Evolutionary conservation across 2,888 invertebrate genomes (phyloP), one percentile per base, ranked within the genome.

Genomic region (Sphecodes monilicornis): DNA sequence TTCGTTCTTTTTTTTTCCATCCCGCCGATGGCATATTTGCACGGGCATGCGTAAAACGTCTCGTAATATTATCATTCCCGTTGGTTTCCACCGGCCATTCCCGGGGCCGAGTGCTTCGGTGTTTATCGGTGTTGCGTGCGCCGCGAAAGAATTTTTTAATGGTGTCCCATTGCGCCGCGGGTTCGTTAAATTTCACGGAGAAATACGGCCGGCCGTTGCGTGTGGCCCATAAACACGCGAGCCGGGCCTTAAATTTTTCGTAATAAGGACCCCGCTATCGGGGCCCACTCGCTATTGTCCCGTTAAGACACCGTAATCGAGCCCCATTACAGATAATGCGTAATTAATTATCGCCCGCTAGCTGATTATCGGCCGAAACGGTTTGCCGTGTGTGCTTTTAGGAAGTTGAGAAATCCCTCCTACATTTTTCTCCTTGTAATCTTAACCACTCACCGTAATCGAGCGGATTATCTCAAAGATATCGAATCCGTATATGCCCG

Each of bases 61-160:
- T 73, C 80, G 80, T 77, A 80, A 86, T 73, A 78, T 87, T 82
- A 87, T 80, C 81, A 80, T 84, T 86, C 77, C 78, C 74, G 60
- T 36, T 75, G 41, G 72, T 82, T 73, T 71, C 64, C 68, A 39
- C 50, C 71, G 71, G 46, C 76, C 66, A 66, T 80, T 66, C 54
- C 22, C 54, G 54, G 1, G 29, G 76, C 72, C 77, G 69, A 60
- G 60, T 29, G 66, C 70, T 18, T 50, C 70, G 73, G 77, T 86
- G 85, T 90, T 90, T 88, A 90, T 88, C 90, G 87, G 75, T 77
- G 76, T 90, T 89, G 91, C 91, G 87, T 91, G 89, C 89, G 85
- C 88, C 88, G 88, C 90, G 90, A 81, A 88, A 91, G 91, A 91
- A 91, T 93, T 92, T 92, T 92, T 92, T 91, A 92, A 91, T 91